A percentile compares a stretch with the other conserved stretches of the same genome.
Evolutionary conservation across 2,888 invertebrate species (phyloP).

Genomic region (Caenorhabditis parvicauda): DNA sequence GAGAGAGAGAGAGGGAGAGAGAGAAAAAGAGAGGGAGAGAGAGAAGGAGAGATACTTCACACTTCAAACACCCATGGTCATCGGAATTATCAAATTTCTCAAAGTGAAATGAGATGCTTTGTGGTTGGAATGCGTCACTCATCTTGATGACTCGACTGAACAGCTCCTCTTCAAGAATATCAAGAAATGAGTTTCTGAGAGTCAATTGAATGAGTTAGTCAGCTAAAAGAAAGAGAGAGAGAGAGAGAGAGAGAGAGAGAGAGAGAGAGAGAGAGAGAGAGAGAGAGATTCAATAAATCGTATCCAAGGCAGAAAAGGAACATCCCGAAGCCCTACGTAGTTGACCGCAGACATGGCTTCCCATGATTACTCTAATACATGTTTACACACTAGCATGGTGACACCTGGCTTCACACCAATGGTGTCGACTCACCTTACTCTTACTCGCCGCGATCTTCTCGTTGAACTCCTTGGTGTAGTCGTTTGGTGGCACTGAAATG

Average conservation of each 20-base stretch:
- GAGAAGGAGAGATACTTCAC: not conserved
- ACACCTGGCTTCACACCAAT: too few species aligned
- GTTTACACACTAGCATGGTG: too few species aligned
- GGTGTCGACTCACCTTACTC: conserved; percentile 28
- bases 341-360: too few species aligned
- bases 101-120: not conserved
- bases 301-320: too few species aligned
- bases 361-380: too few species aligned
- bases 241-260: conserved; percentile 4
- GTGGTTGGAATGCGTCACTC: not conserved
- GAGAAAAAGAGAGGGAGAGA: conserved; percentile 3
- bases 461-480: conserved; percentile 18
- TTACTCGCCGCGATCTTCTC: conserved; percentile 18
- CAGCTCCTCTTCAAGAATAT: conserved; percentile 7
- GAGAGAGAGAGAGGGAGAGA: not conserved
- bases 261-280: not conserved
- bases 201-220: not conserved
- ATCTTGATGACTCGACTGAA: conserved; percentile 19
- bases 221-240: not conserved
- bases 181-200: conserved; percentile 14
- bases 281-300: too few species aligned
- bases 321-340: too few species aligned
- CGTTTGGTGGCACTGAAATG: conserved; percentile 29
- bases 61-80: not conserved
- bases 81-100: not conserved